Percentiles rank a stretch among this genome's conserved stretches.
phyloP scores from a whole-genome alignment of 2,797 vertebrate species.

The Holocentrus rufus region DNA sequence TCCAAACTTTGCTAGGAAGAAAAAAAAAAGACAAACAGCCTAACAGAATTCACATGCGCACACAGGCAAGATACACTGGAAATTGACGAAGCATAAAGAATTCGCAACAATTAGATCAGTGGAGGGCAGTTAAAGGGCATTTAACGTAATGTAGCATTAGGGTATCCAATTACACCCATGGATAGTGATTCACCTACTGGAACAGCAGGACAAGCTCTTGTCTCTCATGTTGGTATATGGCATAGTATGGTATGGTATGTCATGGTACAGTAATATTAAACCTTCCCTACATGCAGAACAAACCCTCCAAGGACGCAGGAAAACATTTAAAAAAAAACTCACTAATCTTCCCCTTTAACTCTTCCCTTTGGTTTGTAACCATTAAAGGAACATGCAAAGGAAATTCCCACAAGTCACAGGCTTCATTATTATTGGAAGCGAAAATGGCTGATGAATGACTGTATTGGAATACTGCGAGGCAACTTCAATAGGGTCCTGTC shows the following conservation, averaged over 20 bases:
- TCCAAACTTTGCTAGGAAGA: too few relatives aligned
- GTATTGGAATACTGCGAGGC: constrained; percentile 26
- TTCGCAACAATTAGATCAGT: too few relatives aligned
- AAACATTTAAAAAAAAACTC: neutral
- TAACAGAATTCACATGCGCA: too few relatives aligned
- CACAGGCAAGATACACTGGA: too few relatives aligned
- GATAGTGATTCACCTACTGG: neutral
- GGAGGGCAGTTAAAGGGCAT: too few relatives aligned
- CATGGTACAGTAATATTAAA: neutral
- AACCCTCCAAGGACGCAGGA: neutral
- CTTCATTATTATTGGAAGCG: constrained; percentile 34
- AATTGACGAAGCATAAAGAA: too few relatives aligned
- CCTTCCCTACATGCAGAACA: neutral
- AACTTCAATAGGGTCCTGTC: constrained; percentile 23
- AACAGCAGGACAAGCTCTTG: neutral
- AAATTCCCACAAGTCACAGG: constrained; percentile 20
- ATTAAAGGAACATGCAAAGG: constrained; percentile 31
- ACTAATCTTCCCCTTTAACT: neutral
- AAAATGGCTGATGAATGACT: constrained; percentile 46
- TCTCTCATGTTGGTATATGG: neutral
- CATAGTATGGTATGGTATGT: neutral
- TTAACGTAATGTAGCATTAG: neutral
- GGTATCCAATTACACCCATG: neutral
- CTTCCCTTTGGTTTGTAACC: constrained; percentile 20
- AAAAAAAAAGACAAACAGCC: too few relatives aligned